Evolutionary conservation across 2,113 vertebrate species (phyloP).

Genomic region (Callithrix jacchus): DNA sequence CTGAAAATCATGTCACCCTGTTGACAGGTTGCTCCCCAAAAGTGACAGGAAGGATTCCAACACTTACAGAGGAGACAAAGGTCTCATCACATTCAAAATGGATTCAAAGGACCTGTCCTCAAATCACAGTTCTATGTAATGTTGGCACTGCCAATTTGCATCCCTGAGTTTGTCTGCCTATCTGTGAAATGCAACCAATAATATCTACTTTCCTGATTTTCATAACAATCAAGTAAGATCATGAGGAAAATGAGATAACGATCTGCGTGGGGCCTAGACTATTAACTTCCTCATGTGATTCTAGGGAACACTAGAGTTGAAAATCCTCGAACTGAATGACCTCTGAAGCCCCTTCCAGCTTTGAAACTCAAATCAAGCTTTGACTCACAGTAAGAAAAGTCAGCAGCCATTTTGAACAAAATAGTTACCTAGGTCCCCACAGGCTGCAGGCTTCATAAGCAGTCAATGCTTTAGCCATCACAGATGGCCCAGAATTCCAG

Average conservation of each 20-base stretch:
- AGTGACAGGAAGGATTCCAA: not conserved
- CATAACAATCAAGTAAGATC: not conserved
- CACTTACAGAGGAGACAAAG: not conserved
- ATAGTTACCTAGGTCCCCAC: not conserved
- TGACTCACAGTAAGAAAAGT: conserved; percentile 13
- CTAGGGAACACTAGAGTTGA: not conserved
- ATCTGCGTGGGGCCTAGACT: not conserved
- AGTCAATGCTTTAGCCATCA: not conserved
- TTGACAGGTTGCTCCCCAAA: not conserved
- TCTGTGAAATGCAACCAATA: not conserved
- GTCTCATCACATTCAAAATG: conserved; percentile 45
- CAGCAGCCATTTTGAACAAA: conserved; percentile 22
- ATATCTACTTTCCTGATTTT: not conserved
- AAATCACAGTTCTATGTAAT: conserved; percentile 18
- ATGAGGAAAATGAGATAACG: not conserved
- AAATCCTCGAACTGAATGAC: not conserved
- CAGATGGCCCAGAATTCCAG: not conserved
- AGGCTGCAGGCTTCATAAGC: not conserved
- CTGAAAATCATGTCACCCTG: not conserved
- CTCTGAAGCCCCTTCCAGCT: not conserved
- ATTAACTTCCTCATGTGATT: not conserved
- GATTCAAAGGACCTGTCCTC: conserved; percentile 16
- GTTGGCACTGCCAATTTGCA: not conserved
- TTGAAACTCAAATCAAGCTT: not conserved
- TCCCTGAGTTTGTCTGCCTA: conserved; percentile 17